These are phyloP conservation scores for Phthorimaea operculella DNA, from an alignment of 1,140 invertebrate species.

Conservation along the genomic window DNA sequence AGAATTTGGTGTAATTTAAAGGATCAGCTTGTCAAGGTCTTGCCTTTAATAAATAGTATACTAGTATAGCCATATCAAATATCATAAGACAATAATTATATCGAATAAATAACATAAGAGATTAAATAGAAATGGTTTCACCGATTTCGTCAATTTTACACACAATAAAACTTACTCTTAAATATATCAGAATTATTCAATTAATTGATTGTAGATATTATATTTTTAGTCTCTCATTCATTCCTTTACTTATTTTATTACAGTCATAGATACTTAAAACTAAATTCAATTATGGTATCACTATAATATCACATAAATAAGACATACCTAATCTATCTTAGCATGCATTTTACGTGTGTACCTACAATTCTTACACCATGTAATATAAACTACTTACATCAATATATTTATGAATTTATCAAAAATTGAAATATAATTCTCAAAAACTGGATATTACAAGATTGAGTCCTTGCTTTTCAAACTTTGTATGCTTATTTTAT, in stretches of 20 bases:
- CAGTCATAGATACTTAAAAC: conserved; percentile 1
- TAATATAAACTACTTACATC: too few relatives aligned
- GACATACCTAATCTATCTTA: background rate
- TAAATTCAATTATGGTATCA: conserved; percentile 16
- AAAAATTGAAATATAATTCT: too few relatives aligned
- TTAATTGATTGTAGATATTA: background rate
- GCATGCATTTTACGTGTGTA: too few relatives aligned
- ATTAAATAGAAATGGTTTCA: background rate
- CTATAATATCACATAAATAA: conserved; percentile 38
- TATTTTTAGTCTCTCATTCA: too few relatives aligned
- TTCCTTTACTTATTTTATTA: background rate
- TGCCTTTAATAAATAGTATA: background rate
- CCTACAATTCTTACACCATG: too few relatives aligned
- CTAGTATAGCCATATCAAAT: too few relatives aligned
- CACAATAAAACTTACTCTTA: background rate
- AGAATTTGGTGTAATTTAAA: too few relatives aligned
- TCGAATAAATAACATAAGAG: background rate
- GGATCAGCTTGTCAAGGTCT: background rate
- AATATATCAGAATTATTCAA: background rate
- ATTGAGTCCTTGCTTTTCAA: too few relatives aligned
- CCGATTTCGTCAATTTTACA: background rate
- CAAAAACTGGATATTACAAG: too few relatives aligned
- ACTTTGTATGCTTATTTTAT: too few relatives aligned
- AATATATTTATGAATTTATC: too few relatives aligned
- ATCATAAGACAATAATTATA: background rate